Evolutionary conservation across 1,140 invertebrate genomes (phyloP).

Genomic region (Drosophila ambigua): DNA sequence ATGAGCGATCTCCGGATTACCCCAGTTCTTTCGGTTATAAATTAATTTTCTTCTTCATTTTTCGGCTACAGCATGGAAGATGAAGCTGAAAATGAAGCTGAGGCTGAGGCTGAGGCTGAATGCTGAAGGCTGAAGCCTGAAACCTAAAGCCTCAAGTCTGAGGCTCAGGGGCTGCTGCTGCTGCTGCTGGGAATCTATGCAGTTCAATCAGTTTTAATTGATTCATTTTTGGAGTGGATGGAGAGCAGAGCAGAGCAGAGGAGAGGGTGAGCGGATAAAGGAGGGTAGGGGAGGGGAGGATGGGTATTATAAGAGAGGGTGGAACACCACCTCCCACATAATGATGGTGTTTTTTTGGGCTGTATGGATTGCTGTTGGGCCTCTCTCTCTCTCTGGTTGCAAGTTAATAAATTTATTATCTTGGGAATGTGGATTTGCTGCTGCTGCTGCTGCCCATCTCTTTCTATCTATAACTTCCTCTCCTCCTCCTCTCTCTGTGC

Average conservation of each 20-base stretch:
- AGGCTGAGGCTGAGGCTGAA: too few relatives aligned
- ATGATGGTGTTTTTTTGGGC: conserved; percentile 59
- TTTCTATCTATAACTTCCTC: not conserved
- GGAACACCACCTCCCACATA: conserved; percentile 41
- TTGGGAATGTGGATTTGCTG: conserved; percentile 63
- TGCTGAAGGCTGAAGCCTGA: too few relatives aligned
- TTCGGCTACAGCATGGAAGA: not conserved
- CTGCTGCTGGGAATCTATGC: conserved; percentile 57
- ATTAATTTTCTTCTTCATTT: conserved; percentile 34
- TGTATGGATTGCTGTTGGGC: conserved; percentile 5
- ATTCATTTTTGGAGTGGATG: conserved; percentile 58
- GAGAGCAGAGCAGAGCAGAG: too few relatives aligned
- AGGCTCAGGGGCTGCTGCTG: not conserved
- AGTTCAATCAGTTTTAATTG: conserved; percentile 82
- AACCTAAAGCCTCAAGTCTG: too few relatives aligned
- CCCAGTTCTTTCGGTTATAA: conserved; percentile 59
- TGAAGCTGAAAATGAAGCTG: too few relatives aligned
- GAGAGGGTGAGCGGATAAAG: too few relatives aligned
- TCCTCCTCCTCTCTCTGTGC: conserved; percentile 6
- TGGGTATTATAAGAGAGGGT: conserved; percentile 11
- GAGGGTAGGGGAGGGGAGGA: not conserved
- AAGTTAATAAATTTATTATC: conserved; percentile 82
- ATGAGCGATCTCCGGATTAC: conserved; percentile 60
- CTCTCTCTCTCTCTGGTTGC: conserved; percentile 17
- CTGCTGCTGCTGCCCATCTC: not conserved